These are phyloP conservation scores for Vulpes lagopus DNA, from an alignment of 2,113 vertebrate genomes.

Conservation along the genomic window DNA sequence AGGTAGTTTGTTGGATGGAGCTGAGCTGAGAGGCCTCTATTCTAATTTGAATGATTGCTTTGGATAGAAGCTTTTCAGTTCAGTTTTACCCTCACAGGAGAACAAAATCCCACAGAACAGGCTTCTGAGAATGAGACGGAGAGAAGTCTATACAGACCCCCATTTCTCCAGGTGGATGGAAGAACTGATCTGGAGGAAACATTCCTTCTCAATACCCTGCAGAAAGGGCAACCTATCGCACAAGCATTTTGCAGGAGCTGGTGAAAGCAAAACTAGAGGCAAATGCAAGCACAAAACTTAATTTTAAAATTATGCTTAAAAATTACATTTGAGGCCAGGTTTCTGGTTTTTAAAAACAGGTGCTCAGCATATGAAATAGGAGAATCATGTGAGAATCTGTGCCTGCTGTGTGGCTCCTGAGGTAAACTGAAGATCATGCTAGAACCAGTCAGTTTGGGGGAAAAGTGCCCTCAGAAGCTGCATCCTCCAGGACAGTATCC, in stretches of 20 bases:
- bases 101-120: not conserved
- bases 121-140: not conserved
- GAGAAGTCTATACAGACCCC: rapidly evolving
- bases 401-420: rapidly evolving
- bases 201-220: not conserved
- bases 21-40: not conserved
- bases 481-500: rapidly evolving
- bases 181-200: not conserved
- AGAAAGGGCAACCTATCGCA: not conserved
- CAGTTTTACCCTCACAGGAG: rapidly evolving
- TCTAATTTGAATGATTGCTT: not conserved
- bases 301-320: not conserved
- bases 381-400: not conserved
- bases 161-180: not conserved
- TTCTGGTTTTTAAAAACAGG: not conserved
- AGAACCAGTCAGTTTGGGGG: rapidly evolving
- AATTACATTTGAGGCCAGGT: not conserved
- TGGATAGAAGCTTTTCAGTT: not conserved
- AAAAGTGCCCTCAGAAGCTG: not conserved
- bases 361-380: not conserved
- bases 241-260: not conserved
- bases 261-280: not conserved
- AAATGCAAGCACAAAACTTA: not conserved
- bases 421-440: rapidly evolving
- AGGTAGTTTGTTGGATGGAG: not conserved